Base-by-base conservation (phyloP, 2,797 vertebrate genomes). In the Tragelaphus oryx region DNA sequence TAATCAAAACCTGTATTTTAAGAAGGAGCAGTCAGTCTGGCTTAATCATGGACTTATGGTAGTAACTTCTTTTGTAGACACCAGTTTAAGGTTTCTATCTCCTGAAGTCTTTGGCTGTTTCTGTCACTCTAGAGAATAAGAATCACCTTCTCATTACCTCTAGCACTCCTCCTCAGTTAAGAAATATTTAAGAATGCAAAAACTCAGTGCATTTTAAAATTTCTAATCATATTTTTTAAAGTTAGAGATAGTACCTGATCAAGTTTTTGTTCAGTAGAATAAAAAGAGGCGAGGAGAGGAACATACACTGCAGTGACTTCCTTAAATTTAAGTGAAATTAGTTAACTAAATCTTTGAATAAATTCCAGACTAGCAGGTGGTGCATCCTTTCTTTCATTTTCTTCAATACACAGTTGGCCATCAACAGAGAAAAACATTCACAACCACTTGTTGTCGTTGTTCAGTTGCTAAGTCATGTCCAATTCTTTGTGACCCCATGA, bases 131-230 rank as follows among this genome's bases (percentile, higher is more conserved):
- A 46, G 46, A 95, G 44, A 82, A 7, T 83, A 83, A 83, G 6
- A 87, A 76, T 30, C 17, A 84, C 41, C 52, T 94, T 92, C 57
- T 6, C 62, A 93, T 80, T 86, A 91, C 59, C 52, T 91, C 6
- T 78, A 83, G 44, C 30, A 93, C 20, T 4, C 46, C 59, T 54
- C n/a, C 92, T 95, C 68, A 52, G 91, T 79, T 96, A 91, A 22
- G 57, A 89, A 96, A 68, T 41, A 82, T 62, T 93, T 87, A 91
- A 84, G 87, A 95, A 91, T 75, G 20, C 62, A 89, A 96, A 94
- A 93, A 71, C 4, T 86, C 22, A 82, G 33, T 20, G 86, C 26
- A 92, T 60, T 71, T 95, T 65, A 33, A 78, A 74, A 88, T 76
- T 90, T 87, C 59, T 86, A 96, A 81, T 16, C 81, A 92, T 50